A percentile compares a stretch with the other conserved stretches of the same genome.
Evolutionary conservation across 2,888 invertebrate species (phyloP).

Genomic region (Rotaria magnacalcarata): DNA sequence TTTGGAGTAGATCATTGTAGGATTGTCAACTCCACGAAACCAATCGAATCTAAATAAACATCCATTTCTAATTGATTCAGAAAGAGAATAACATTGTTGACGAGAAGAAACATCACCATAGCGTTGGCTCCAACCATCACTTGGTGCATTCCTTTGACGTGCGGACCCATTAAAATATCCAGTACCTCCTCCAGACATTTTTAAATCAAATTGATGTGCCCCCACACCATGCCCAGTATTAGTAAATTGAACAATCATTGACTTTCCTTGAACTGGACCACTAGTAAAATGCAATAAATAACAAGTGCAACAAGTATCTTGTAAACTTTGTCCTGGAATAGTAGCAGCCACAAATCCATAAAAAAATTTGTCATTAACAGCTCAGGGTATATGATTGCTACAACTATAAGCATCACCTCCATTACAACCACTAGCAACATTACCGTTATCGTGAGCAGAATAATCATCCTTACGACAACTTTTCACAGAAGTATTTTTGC

Average conservation of each 20-base stretch:
- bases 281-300: constrained; percentile 44
- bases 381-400: constrained; percentile 47
- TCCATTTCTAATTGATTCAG: constrained; percentile 38
- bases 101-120: constrained; percentile 42
- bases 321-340: constrained; percentile 34
- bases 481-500: not conserved
- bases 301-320: constrained; percentile 46
- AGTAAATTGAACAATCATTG: constrained; percentile 47
- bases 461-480: not conserved
- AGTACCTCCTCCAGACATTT: constrained; percentile 48
- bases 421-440: constrained; percentile 46
- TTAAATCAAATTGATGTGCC: constrained; percentile 47
- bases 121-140: constrained; percentile 32
- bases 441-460: not conserved
- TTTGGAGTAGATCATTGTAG: constrained; percentile 39
- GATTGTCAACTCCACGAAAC: constrained; percentile 47
- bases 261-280: constrained; percentile 43
- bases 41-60: constrained; percentile 47
- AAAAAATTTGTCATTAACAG: constrained; percentile 39
- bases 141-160: constrained; percentile 36
- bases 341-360: constrained; percentile 48
- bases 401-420: constrained; percentile 44
- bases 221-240: constrained; percentile 47
- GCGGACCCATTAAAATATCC: constrained; percentile 47
- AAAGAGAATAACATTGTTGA: constrained; percentile 42